Percentiles rank a stretch among this genome's conserved stretches.
These are phyloP conservation scores for Aleadryas rufinucha DNA, from an alignment of 2,113 vertebrate species.

Conservation along the genomic window DNA sequence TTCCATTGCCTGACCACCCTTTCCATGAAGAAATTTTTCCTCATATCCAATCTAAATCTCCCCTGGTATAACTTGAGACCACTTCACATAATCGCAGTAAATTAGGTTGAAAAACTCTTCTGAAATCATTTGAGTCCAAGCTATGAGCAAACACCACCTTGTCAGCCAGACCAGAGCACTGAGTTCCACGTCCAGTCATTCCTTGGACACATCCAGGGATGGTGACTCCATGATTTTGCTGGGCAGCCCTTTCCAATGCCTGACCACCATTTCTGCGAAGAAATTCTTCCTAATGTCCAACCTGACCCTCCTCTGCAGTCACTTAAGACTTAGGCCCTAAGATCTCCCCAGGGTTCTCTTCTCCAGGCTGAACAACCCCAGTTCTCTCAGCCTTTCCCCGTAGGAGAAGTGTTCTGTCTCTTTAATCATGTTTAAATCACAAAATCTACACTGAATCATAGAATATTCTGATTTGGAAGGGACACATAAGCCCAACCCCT, in stretches of 20 bases:
- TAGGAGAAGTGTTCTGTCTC: neutral
- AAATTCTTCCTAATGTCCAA: neutral
- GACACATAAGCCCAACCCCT: neutral
- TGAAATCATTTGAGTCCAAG: no score
- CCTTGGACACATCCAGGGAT: neutral
- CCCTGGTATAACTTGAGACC: neutral
- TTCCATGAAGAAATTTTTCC: neutral
- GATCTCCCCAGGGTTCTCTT: neutral
- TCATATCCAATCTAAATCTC: neutral
- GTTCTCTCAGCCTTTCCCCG: neutral
- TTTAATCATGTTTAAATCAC: neutral
- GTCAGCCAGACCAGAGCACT: neutral
- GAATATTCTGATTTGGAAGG: neutral
- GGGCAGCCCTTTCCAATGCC: neutral
- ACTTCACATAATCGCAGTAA: neutral
- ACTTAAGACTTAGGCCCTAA: no score
- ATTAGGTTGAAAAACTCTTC: neutral
- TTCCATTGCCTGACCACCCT: neutral
- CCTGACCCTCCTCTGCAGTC: neutral
- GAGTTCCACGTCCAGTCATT: neutral
- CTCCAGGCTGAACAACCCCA: neutral
- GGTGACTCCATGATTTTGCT: accelerated
- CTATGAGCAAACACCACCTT: neutral
- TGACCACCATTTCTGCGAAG: neutral
- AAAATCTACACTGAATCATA: neutral